These are phyloP conservation scores for Malurus cyaneus DNA, from an alignment of 2,113 vertebrate species.

Conservation along the genomic window DNA sequence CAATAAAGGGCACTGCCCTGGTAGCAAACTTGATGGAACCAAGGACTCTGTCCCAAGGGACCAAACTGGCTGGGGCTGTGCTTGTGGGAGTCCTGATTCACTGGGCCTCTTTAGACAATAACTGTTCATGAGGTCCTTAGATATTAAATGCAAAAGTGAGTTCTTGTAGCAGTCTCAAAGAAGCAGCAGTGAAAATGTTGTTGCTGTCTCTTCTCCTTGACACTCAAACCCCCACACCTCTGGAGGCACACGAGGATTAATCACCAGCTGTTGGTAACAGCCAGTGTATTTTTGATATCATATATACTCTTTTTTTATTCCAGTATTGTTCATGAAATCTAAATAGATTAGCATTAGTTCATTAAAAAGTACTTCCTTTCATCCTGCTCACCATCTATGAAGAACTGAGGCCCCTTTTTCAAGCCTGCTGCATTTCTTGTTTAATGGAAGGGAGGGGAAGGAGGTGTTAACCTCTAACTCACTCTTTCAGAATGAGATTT, in stretches of 20 bases:
- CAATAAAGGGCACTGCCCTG: background rate
- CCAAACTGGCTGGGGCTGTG: too few species aligned
- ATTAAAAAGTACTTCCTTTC: background rate
- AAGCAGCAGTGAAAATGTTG: background rate
- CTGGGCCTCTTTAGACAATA: background rate
- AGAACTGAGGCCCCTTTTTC: background rate
- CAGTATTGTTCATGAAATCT: background rate
- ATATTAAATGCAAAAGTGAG: background rate
- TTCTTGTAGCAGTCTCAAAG: background rate
- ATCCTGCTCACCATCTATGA: background rate
- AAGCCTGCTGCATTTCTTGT: background rate
- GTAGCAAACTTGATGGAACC: background rate
- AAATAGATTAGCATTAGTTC: background rate
- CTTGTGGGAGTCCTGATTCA: background rate
- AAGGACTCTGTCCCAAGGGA: too few species aligned
- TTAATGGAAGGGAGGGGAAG: background rate
- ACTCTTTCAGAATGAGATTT: background rate
- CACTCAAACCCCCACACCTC: background rate
- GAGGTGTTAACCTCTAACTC: background rate
- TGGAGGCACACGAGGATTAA: background rate
- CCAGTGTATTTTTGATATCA: background rate
- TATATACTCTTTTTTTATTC: background rate
- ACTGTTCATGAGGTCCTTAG: accelerated
- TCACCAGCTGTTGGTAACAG: background rate
- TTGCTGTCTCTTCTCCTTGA: background rate